A percentile compares a stretch with the other conserved stretches of the same genome.
phyloP scores from a whole-genome alignment of 2,113 vertebrate species.

The Pyrgilauda ruficollis region DNA sequence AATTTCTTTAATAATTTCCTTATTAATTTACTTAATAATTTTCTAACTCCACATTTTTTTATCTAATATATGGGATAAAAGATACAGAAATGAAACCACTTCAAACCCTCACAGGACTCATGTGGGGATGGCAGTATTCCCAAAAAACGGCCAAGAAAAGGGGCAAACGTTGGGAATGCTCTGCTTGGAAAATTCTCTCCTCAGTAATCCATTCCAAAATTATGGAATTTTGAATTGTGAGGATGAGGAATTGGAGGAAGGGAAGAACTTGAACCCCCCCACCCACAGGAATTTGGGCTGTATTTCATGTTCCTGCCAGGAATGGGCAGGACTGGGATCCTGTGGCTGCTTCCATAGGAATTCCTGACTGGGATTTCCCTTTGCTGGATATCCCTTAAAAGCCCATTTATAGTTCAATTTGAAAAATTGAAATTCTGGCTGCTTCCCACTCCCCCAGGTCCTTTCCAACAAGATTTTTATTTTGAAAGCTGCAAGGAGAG shows the following conservation, averaged over 20 bases:
- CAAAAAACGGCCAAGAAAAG: not conserved
- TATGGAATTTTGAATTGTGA: not conserved
- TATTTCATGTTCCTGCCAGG: accelerated
- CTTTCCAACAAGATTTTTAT: not conserved
- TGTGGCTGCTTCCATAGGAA: not conserved
- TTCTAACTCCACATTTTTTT: not conserved
- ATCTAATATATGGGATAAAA: not conserved
- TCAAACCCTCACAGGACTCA: accelerated
- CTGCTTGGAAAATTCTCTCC: not conserved
- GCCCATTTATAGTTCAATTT: not conserved
- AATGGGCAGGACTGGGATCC: not conserved
- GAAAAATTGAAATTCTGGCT: not conserved
- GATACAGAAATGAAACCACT: not conserved
- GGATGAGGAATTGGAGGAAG: not conserved
- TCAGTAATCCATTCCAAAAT: not conserved
- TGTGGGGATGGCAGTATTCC: not conserved
- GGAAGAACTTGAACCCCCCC: not conserved
- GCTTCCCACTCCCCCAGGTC: not conserved
- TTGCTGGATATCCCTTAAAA: not conserved
- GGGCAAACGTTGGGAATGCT: not conserved
- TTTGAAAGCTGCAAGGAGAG: not conserved
- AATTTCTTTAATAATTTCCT: no score
- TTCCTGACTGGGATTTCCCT: not conserved
- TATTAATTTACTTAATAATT: not conserved
- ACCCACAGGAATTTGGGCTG: not conserved